These are phyloP conservation scores for Lasioglossum albipes DNA, from an alignment of 1,140 invertebrate species.

Conservation along the genomic window DNA sequence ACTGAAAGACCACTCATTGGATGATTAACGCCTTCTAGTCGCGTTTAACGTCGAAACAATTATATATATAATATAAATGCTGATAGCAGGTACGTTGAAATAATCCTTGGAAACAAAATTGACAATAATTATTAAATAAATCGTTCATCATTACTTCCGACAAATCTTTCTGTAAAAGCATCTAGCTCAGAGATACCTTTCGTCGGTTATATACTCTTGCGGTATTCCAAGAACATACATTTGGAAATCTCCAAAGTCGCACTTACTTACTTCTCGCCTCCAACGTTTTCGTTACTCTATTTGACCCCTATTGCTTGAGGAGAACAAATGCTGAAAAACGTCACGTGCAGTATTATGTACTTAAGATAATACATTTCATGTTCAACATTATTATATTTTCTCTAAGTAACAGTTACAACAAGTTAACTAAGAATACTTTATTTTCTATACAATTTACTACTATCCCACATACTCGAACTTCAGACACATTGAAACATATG, in stretches of 20 bases:
- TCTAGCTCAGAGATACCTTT: conserved; percentile 33
- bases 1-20: conserved; percentile 13
- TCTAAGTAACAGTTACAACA: conserved; percentile 32
- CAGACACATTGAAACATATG: conserved; percentile 20
- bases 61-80: conserved; percentile 26
- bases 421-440: conserved; percentile 38
- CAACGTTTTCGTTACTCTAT: conserved; percentile 70
- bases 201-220: conserved; percentile 27
- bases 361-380: conserved; percentile 53
- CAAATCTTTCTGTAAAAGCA: conserved; percentile 20
- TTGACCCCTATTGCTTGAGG: conserved; percentile 71
- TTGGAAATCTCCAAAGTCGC: conserved; percentile 56
- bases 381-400: conserved; percentile 57
- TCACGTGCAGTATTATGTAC: conserved; percentile 63
- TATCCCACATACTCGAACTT: conserved; percentile 43
- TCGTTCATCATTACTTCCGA: conserved; percentile 13
- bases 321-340: conserved; percentile 79
- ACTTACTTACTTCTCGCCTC: conserved; percentile 74
- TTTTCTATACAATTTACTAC: conserved; percentile 24
- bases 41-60: conserved; percentile 1
- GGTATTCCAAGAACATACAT: conserved; percentile 19
- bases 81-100: conserved; percentile 25
- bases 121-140: conserved; percentile 19
- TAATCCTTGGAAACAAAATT: conserved; percentile 2
- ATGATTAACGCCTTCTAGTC: conserved; percentile 9